Evolutionary conservation across 2,888 invertebrate species (phyloP), one percentile per base, ranked within the genome.

Genomic region (Homarus gammarus): DNA sequence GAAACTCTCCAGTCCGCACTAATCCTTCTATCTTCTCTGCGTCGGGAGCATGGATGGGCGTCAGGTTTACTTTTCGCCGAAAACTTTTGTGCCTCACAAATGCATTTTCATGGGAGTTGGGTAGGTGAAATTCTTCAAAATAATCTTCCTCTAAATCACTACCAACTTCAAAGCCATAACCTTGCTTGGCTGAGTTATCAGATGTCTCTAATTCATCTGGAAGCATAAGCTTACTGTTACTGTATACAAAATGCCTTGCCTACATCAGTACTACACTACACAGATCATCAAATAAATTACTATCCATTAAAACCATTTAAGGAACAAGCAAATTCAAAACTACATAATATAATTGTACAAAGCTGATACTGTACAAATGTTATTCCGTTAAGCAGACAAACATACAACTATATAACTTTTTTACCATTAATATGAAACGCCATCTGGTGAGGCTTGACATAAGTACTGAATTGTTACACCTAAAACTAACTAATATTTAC

Each of bases 121-220:
- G 93, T 70, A 93, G 92, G 72, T 92, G 93, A 87, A 92, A 93
- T 70, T 93, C 93, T 90, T 93, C 93, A 82, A 93, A 92, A 89
- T 93, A 93, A 83, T 93, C 93, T 79, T 93, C 93, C 44, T 92
- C 92, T 12, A 79, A 68, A n/a, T 92, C 92, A 77, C 92, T 90
- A 38, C 83, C 31, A 51, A 84, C 88, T 72, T 91, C 91, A 89
- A 89, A 89, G 27, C 73, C 89, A 78, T 89, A 75, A 31, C 61
- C 89, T 73, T 89, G 84, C 49, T 85, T 89, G 64, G 89, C 81
- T 22, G 89, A 72, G 49, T 78, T 51, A 27, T 84, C 88, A 56
- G 70, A 68, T 3, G 56, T 51, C 27, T 89, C 88, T 78, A 83
- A 64, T 49, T 89, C 88, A 84, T 89, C 88, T 89, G 88, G 70